Percentiles rank a stretch among this genome's conserved stretches.
phyloP scores from a whole-genome alignment of 2,797 vertebrate genomes.

The Phoxinus dragarum region DNA sequence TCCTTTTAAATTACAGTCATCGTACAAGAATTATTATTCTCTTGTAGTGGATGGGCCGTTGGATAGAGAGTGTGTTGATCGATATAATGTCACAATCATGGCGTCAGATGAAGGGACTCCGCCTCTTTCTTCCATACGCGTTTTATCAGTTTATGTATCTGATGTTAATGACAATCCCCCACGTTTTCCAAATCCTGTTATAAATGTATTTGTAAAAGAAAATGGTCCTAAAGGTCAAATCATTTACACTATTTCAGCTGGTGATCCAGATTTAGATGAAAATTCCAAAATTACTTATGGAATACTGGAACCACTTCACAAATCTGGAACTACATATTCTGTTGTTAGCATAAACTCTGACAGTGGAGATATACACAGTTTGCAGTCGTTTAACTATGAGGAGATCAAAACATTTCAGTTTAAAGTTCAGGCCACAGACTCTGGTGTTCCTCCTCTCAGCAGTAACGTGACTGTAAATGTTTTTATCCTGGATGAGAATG shows the following conservation, averaged over 20 bases:
- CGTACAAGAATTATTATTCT: constrained; percentile 62
- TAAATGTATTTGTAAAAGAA: too few relatives aligned
- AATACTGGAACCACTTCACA: too few relatives aligned
- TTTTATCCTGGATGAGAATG: constrained; percentile 40
- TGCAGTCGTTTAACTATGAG: constrained; percentile 63
- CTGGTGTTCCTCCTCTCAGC: constrained; percentile 54
- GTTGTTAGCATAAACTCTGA: constrained; percentile 70
- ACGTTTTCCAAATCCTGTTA: too few relatives aligned
- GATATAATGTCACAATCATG: too few relatives aligned
- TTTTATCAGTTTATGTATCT: too few relatives aligned
- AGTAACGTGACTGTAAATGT: constrained; percentile 53
- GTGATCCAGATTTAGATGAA: too few relatives aligned
- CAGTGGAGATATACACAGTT: constrained; percentile 66
- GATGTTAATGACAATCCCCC: too few relatives aligned
- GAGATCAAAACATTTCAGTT: constrained; percentile 57
- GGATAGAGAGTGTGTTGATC: constrained; percentile 68
- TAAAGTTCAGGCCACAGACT: constrained; percentile 59
- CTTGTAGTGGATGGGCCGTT: constrained; percentile 46
- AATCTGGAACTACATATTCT: too few relatives aligned
- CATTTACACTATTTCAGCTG: too few relatives aligned
- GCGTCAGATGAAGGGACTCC: constrained; percentile 64
- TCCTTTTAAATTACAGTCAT: constrained; percentile 67
- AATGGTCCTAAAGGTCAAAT: too few relatives aligned
- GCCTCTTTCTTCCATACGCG: too few relatives aligned
- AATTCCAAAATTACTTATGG: too few relatives aligned